Evolutionary conservation across 2,113 vertebrate species (phyloP), one percentile per base, ranked within the genome.

Genomic region (Cacatua alba): DNA sequence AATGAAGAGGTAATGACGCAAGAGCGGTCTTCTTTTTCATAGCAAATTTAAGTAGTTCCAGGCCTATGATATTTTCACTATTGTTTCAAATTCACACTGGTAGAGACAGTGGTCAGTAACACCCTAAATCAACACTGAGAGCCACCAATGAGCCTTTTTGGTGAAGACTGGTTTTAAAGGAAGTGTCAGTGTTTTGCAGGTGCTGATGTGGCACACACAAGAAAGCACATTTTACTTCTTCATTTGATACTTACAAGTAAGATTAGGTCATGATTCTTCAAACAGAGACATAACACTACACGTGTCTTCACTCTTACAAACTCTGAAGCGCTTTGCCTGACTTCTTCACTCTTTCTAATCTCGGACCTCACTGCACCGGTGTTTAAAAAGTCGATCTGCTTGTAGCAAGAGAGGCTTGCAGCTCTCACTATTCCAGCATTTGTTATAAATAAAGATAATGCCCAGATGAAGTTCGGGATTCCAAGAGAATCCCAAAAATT

Each of bases 401-500:
- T 4, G 29, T 1, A 24, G 35, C 7, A 26, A 63, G 41, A 57
- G 18, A 46, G 13, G 25, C 55, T 51, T 44, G 67, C 23, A 71
- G 37, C 67, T 81, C 41, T 46, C 2, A 2, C 16, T 46, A 41
- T 29, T 60, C 53, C 64, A 55, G 35, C 51, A 41, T 0, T 48
- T 64, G 3, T 55, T 71, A 53, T 19, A 75, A 59, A 80, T 26
- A 33, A 67, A 82, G 74, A 87, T 8, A 69, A 93, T 41, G 57
- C 55, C 55, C 87, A 51, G 46, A 72, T 63, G 81, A 55, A 86
- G 77, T 18, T 53, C 41, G 57, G 33, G 57, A 35, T 88, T 90
- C 41, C 82, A 86, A 25, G 37, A 53, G 59, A 74, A 90, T 51
- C 85, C 68, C 68, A 63, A 86, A 67, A 88, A 70, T 63, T 44